phyloP scores from a whole-genome alignment of 1,140 invertebrate species.

The Ceratina japonica region DNA sequence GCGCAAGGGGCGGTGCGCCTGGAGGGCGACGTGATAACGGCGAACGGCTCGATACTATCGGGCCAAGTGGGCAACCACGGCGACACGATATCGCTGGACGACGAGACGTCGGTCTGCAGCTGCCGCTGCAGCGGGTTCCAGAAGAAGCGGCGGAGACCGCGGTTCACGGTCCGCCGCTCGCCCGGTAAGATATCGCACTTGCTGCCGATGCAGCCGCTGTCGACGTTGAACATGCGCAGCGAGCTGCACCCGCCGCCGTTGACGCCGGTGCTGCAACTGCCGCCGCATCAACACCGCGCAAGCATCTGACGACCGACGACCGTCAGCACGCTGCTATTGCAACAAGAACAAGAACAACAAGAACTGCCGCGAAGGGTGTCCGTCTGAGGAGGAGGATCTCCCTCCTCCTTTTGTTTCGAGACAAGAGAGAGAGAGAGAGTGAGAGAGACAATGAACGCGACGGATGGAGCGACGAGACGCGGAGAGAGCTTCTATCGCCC shows the following conservation, averaged over 20 bases:
- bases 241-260: slow-evolving; percentile 79
- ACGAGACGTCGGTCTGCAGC: slow-evolving; percentile 88
- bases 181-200: slow-evolving; percentile 87
- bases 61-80: slow-evolving; percentile 83
- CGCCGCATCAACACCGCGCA: slow-evolving; percentile 81
- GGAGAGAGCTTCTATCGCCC: slow-evolving; percentile 22
- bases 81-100: slow-evolving; percentile 82
- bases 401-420: background rate
- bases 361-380: slow-evolving; percentile 72
- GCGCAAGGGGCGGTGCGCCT: slow-evolving; percentile 92
- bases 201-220: slow-evolving; percentile 83
- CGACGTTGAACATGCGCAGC: slow-evolving; percentile 75
- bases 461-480: background rate
- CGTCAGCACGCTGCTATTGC: slow-evolving; percentile 60
- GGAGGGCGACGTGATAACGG: slow-evolving; percentile 97
- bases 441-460: background rate
- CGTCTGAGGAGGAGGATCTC: slow-evolving; percentile 62
- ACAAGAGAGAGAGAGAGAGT: too few species aligned
- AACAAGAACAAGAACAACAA: slow-evolving; percentile 8
- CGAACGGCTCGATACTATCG: slow-evolving; percentile 90
- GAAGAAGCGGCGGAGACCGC: slow-evolving; percentile 81
- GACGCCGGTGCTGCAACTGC: too few species aligned
- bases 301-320: slow-evolving; percentile 80
- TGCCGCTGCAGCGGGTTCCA: slow-evolving; percentile 89
- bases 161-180: slow-evolving; percentile 86